Evolutionary conservation across 2,797 vertebrate species (phyloP).

Genomic region (Gadopsis bispinosus): DNA sequence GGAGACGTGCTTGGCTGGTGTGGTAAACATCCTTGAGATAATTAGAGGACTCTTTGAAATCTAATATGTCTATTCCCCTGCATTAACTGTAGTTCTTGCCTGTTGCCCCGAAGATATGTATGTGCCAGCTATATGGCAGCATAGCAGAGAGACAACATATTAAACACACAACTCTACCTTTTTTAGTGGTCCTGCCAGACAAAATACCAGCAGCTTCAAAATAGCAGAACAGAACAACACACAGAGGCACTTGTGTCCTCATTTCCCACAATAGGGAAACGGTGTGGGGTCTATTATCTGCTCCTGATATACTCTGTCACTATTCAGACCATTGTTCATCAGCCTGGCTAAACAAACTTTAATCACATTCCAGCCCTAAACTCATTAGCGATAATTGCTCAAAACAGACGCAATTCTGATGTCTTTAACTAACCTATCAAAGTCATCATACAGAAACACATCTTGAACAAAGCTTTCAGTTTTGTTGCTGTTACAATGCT

Average conservation of each 20-base stretch:
- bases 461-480: not conserved
- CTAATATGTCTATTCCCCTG: slow-evolving; percentile 27
- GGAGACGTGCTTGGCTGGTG: slow-evolving; percentile 34
- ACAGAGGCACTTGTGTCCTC: slow-evolving; percentile 30
- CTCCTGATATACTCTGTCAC: slow-evolving; percentile 2
- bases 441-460: not conserved
- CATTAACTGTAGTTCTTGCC: slow-evolving; percentile 25
- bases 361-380: slow-evolving; percentile 2
- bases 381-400: slow-evolving; percentile 4
- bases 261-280: slow-evolving; percentile 36
- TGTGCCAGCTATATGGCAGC: slow-evolving; percentile 18
- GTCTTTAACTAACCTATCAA: not conserved
- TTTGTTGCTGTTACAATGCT: not conserved
- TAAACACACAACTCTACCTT: slow-evolving; percentile 26
- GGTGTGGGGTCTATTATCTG: slow-evolving; percentile 16
- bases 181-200: slow-evolving; percentile 39
- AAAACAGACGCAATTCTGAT: not conserved
- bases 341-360: not conserved
- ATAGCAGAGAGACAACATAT: slow-evolving; percentile 20
- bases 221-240: slow-evolving; percentile 33
- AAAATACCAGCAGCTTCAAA: slow-evolving; percentile 41
- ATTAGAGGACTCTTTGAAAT: slow-evolving; percentile 58
- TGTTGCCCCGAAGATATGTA: slow-evolving; percentile 14
- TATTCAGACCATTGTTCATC: slow-evolving; percentile 16
- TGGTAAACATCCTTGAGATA: slow-evolving; percentile 51